A percentile compares a stretch with the other conserved stretches of the same genome.
These are phyloP conservation scores for Leistus spinibarbis DNA, from an alignment of 2,888 invertebrate species.

Conservation along the genomic window DNA sequence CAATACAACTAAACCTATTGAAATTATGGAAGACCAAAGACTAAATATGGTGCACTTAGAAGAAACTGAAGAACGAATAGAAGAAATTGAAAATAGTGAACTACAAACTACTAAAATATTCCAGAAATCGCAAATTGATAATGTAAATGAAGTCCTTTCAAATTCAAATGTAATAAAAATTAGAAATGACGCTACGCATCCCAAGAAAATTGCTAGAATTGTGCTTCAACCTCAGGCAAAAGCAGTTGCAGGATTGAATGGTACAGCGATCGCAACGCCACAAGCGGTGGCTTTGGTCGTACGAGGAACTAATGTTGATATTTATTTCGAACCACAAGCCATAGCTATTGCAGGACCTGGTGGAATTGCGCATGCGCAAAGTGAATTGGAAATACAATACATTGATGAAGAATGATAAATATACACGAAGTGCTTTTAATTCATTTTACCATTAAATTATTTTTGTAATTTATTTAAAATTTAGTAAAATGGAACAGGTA, in stretches of 20 bases:
- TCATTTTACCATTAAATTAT: neutral
- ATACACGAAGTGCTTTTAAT: neutral
- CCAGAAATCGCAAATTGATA: neutral
- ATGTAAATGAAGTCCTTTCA: neutral
- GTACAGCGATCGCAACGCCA: slow-evolving; percentile 73
- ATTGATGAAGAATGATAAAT: slow-evolving; percentile 45
- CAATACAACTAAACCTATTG: too few species aligned
- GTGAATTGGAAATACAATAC: slow-evolving; percentile 65
- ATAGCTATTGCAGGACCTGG: slow-evolving; percentile 77
- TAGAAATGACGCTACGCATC: neutral
- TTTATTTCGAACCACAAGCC: slow-evolving; percentile 71
- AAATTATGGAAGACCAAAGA: neutral
- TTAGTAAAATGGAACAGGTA: neutral
- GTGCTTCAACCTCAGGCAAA: slow-evolving; percentile 70
- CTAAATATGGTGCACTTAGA: neutral
- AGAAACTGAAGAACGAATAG: neutral
- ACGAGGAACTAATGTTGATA: slow-evolving; percentile 65
- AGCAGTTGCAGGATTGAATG: slow-evolving; percentile 69
- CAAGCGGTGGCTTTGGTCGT: slow-evolving; percentile 69
- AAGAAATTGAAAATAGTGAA: neutral
- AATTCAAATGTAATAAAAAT: neutral
- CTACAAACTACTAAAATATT: neutral
- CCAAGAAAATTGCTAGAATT: slow-evolving; percentile 53
- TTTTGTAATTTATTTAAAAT: neutral
- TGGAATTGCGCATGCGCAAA: slow-evolving; percentile 76